Percentiles rank a stretch among this genome's conserved stretches.
These are phyloP conservation scores for Ectropis grisescens DNA, from an alignment of 1,140 invertebrate species.

Conservation along the genomic window DNA sequence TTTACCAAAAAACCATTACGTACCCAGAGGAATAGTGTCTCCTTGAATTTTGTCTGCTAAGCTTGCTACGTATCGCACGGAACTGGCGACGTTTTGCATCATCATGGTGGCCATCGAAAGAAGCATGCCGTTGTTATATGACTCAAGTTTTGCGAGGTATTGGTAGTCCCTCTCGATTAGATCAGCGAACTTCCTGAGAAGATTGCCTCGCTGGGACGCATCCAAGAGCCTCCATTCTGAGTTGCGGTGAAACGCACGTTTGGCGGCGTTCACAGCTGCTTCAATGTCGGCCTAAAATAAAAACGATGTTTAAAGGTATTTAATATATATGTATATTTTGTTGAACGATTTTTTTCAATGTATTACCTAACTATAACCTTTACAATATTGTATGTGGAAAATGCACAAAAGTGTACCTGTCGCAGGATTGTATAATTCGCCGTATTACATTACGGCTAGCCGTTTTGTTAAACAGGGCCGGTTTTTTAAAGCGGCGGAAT, in stretches of 20 bases:
- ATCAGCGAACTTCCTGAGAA: conserved; percentile 74
- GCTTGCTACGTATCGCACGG: conserved; percentile 22
- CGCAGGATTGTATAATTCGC: too few species aligned
- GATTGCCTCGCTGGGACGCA: conserved; percentile 72
- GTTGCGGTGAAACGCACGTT: conserved; percentile 76
- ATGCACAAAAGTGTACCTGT: too few species aligned
- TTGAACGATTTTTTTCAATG: conserved; percentile 88
- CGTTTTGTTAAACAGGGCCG: too few species aligned
- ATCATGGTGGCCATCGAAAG: conserved; percentile 70
- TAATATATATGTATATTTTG: conserved; percentile 15
- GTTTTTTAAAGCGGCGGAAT: too few species aligned
- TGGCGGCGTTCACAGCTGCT: conserved; percentile 83
- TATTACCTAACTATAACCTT: conserved; percentile 76
- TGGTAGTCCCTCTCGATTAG: conserved; percentile 76
- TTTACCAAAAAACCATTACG: too few species aligned
- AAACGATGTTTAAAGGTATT: conserved; percentile 3
- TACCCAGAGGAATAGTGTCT: conserved; percentile 30
- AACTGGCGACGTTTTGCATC: conserved; percentile 75
- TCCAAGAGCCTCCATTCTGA: conserved; percentile 83
- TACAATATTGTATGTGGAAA: too few species aligned
- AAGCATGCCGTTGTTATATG: conserved; percentile 29
- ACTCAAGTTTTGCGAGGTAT: conserved; percentile 77
- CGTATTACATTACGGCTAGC: too few species aligned
- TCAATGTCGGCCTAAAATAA: conserved; percentile 85
- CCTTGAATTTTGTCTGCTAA: conserved; percentile 81